Evolutionary conservation across 2,797 vertebrate genomes (phyloP).

Genomic region (Fundulus diaphanus): DNA sequence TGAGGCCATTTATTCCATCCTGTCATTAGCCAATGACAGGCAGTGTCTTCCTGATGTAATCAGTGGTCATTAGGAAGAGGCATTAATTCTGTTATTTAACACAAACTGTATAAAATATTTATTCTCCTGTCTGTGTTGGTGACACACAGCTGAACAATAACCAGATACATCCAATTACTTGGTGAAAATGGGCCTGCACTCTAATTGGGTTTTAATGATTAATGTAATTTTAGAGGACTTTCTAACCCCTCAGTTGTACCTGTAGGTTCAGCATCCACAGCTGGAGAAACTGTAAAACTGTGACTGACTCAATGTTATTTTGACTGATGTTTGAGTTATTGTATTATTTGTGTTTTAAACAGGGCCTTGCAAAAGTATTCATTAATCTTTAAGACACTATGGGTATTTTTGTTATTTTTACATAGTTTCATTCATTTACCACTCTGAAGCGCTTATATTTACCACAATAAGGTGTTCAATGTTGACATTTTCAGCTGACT

Average conservation of each 20-base stretch:
- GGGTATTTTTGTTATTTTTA: background rate
- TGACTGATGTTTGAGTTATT: slow-evolving; percentile 3
- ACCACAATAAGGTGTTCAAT: too few species aligned
- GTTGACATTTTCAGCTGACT: too few species aligned
- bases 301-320: slow-evolving; percentile 11
- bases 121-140: slow-evolving; percentile 48
- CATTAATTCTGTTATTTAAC: slow-evolving; percentile 73
- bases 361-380: slow-evolving; percentile 20
- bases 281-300: slow-evolving; percentile 13
- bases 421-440: background rate
- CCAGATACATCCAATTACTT: slow-evolving; percentile 66
- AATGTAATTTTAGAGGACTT: slow-evolving; percentile 59
- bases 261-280: slow-evolving; percentile 19
- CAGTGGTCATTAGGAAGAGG: slow-evolving; percentile 69
- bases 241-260: slow-evolving; percentile 29
- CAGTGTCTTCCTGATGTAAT: slow-evolving; percentile 75
- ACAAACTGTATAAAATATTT: slow-evolving; percentile 67
- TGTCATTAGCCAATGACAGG: slow-evolving; percentile 70
- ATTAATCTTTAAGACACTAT: background rate
- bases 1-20: slow-evolving; percentile 61
- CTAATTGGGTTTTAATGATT: slow-evolving; percentile 71
- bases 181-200: slow-evolving; percentile 44
- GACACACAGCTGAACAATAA: slow-evolving; percentile 60
- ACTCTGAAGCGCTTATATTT: too few species aligned
- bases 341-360: slow-evolving; percentile 11